These are phyloP conservation scores for Heliconius ethilla DNA, from an alignment of 2,888 invertebrate genomes.

Conservation along the genomic window DNA sequence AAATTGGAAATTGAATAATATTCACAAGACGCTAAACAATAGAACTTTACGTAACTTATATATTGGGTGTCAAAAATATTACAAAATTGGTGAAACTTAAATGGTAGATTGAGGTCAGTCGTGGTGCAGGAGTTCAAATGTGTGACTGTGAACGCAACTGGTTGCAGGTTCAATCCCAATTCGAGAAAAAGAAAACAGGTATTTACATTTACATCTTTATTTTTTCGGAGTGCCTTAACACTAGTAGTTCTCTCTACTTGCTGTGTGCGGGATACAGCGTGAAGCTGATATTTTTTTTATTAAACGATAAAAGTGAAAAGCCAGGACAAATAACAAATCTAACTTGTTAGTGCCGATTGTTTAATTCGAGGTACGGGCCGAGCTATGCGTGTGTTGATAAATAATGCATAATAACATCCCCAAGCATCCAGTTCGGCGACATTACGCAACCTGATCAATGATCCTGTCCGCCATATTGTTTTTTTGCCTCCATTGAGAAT, in stretches of 20 bases:
- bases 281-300: too few relatives aligned
- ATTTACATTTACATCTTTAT: too few relatives aligned
- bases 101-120: background rate
- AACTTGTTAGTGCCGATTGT: slow-evolving; percentile 38
- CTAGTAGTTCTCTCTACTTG: too few relatives aligned
- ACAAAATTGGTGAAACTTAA: background rate
- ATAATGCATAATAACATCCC: slow-evolving; percentile 72
- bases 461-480: slow-evolving; percentile 66
- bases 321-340: slow-evolving; percentile 6
- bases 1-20: slow-evolving; percentile 70
- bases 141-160: too few relatives aligned
- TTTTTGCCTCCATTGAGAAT: slow-evolving; percentile 64
- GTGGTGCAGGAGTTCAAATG: too few relatives aligned
- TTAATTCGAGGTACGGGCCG: slow-evolving; percentile 44
- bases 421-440: slow-evolving; percentile 74
- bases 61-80: slow-evolving; percentile 20
- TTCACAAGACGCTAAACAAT: slow-evolving; percentile 68
- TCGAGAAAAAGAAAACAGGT: too few relatives aligned
- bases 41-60: slow-evolving; percentile 43
- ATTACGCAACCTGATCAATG: slow-evolving; percentile 80
- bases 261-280: too few relatives aligned
- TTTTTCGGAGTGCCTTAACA: too few relatives aligned
- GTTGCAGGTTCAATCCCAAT: too few relatives aligned
- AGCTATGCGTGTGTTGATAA: slow-evolving; percentile 62
- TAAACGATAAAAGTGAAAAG: background rate